Conservation (phyloP, 2,113 vertebrate species). For the Hippopotamus amphibius region DNA sequence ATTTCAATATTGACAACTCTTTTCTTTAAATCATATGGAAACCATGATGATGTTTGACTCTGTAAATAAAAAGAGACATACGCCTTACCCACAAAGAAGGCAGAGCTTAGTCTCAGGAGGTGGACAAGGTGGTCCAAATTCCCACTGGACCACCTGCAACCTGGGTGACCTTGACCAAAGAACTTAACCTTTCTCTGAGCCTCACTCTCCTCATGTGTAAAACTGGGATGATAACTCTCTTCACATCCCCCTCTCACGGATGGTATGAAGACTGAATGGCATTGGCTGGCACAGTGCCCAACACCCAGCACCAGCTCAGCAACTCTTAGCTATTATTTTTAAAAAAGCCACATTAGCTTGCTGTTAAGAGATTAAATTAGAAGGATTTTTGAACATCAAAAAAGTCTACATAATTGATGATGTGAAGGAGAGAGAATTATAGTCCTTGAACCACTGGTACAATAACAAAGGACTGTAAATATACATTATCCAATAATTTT, state of each 20-base stretch:
- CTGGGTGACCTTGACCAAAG: background rate
- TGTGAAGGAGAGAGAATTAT: background rate
- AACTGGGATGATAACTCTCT: background rate
- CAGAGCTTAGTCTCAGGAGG: background rate
- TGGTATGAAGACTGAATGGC: background rate
- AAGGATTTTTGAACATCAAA: background rate
- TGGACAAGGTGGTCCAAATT: background rate
- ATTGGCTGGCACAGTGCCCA: background rate
- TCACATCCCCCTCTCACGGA: background rate
- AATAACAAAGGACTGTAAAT: background rate
- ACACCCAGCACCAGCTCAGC: background rate
- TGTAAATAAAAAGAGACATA: background rate
- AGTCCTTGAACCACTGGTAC: background rate
- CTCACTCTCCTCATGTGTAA: background rate
- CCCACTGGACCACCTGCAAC: background rate
- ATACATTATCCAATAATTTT: background rate
- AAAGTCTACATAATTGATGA: background rate
- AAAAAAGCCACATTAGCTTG: constrained; percentile 26
- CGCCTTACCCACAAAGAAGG: background rate
- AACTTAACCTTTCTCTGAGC: background rate
- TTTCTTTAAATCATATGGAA: constrained; percentile 31
- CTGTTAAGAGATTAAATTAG: constrained; percentile 1
- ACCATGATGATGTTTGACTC: background rate
- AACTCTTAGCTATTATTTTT: background rate
- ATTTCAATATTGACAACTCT: background rate